phyloP scores from a whole-genome alignment of 2,113 vertebrate genomes.

The Neodontobutis hainanensis region DNA sequence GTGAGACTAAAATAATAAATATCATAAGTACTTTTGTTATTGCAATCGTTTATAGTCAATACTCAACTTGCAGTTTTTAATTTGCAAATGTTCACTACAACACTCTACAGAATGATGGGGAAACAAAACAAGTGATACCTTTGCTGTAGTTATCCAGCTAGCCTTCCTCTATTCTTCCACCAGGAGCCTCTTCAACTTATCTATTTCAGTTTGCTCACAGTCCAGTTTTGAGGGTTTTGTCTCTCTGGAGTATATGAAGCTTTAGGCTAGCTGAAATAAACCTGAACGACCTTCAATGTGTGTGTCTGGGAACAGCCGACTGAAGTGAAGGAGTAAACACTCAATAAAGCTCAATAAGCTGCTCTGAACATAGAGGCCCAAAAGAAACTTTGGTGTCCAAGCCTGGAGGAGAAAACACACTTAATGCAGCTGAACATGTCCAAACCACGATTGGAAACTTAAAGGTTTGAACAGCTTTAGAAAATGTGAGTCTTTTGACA shows the following conservation, averaged over 20 bases:
- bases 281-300: neutral
- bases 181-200: neutral
- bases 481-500: neutral
- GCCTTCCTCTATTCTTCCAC: neutral
- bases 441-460: conserved; percentile 8
- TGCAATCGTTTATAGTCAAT: too few relatives aligned
- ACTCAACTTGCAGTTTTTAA: neutral
- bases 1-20: too few relatives aligned
- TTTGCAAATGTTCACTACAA: too few relatives aligned
- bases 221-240: neutral
- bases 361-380: neutral
- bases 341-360: conserved; percentile 10
- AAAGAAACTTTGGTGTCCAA: conserved; percentile 5
- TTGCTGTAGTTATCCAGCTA: neutral
- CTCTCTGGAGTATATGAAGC: conserved; percentile 6
- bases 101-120: neutral
- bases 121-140: neutral
- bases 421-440: conserved; percentile 4
- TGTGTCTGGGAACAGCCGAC: neutral
- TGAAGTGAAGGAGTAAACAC: conserved; percentile 9
- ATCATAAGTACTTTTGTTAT: neutral
- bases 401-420: neutral
- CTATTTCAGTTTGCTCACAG: conserved; percentile 5
- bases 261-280: conserved; percentile 1
- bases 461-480: neutral